phyloP scores from a whole-genome alignment of 2,888 invertebrate genomes.

The Chloroclystis v-ata region DNA sequence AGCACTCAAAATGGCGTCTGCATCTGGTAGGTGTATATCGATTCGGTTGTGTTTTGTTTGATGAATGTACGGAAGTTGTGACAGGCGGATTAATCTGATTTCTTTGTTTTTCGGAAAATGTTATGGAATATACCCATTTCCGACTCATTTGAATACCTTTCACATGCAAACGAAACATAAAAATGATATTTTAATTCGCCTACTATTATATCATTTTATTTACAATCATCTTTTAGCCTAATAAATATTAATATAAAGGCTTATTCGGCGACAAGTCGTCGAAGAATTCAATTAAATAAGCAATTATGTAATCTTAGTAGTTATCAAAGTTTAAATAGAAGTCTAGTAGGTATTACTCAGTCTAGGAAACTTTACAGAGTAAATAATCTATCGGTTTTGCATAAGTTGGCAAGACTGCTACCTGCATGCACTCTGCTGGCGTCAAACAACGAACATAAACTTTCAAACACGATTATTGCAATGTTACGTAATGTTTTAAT shows the following conservation, averaged over 20 bases:
- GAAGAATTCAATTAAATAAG: too few relatives aligned
- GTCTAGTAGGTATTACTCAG: neutral
- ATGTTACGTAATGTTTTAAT: neutral
- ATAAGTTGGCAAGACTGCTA: neutral
- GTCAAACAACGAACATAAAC: neutral
- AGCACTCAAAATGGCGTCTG: conserved; percentile 78
- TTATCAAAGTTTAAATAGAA: neutral
- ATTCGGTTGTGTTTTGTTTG: conserved; percentile 51
- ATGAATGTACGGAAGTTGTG: conserved; percentile 45
- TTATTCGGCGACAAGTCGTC: too few relatives aligned
- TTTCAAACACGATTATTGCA: neutral
- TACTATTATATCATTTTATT: neutral
- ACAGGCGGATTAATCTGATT: conserved; percentile 36
- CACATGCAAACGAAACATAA: neutral
- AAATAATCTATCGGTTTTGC: conserved; percentile 1
- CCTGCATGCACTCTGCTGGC: neutral
- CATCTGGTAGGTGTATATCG: conserved; percentile 63
- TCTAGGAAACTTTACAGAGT: neutral
- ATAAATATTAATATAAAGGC: too few relatives aligned
- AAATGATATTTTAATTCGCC: too few relatives aligned
- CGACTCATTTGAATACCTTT: conserved; percentile 10
- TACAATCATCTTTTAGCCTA: too few relatives aligned
- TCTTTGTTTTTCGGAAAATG: conserved; percentile 22
- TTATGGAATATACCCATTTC: conserved; percentile 12
- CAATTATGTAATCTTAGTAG: neutral